Evolutionary conservation across 2,888 invertebrate species (phyloP).

Genomic region (Synanthedon formicaeformis): DNA sequence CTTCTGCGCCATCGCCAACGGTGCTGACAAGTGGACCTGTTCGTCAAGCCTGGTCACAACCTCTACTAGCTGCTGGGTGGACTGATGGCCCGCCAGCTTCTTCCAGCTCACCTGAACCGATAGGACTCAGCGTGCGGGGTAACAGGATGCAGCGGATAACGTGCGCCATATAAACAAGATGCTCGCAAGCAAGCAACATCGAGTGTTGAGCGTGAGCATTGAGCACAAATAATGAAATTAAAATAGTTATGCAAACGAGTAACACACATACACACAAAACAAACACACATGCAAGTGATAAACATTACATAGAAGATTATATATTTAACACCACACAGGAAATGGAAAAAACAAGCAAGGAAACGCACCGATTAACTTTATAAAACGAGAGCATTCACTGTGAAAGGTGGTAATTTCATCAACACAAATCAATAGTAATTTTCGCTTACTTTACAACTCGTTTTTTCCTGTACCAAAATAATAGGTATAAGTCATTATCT

Average conservation of each 20-base stretch:
- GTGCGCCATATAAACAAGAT: constrained; percentile 9
- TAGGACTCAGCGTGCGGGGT: constrained; percentile 8
- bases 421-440: neutral
- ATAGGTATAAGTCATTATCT: neutral
- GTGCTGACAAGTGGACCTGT: constrained; percentile 57
- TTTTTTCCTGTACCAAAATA: neutral
- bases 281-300: constrained; percentile 17
- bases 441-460: neutral
- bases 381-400: neutral
- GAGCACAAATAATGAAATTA: constrained; percentile 3
- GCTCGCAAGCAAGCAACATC: constrained; percentile 26
- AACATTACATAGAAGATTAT: constrained; percentile 15
- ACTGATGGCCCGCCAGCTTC: constrained; percentile 72
- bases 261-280: constrained; percentile 33
- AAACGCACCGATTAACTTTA: no score
- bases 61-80: constrained; percentile 75
- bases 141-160: constrained; percentile 8
- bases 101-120: constrained; percentile 73
- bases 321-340: constrained; percentile 7
- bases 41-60: constrained; percentile 76
- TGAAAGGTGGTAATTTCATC: neutral
- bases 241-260: constrained; percentile 8
- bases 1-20: constrained; percentile 46
- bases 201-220: constrained; percentile 23
- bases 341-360: constrained; percentile 9